Percentiles rank a stretch among this genome's conserved stretches.
Conservation (phyloP, 2,797 vertebrate genomes). For the Pseudochromis fuscus region DNA sequence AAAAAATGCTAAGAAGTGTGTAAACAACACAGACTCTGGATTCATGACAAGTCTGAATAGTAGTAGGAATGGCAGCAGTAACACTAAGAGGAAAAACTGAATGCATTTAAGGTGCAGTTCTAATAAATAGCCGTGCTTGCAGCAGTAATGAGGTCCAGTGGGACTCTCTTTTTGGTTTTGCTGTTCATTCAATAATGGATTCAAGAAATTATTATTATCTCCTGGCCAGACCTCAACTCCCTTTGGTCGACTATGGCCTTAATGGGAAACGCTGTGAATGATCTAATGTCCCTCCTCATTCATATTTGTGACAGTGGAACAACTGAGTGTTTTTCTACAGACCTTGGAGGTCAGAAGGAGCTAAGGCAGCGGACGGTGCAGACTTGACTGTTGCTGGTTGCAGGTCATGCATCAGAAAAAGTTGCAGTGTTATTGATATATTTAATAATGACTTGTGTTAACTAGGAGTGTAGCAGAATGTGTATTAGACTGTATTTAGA, state of each 20-base stretch:
- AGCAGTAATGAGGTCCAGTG: slow-evolving; percentile 52
- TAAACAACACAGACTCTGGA: slow-evolving; percentile 41
- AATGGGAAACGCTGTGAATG: slow-evolving; percentile 60
- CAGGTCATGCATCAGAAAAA: neutral
- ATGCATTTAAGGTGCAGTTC: slow-evolving; percentile 31
- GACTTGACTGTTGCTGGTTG: neutral
- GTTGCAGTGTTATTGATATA: neutral
- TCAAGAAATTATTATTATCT: slow-evolving; percentile 53
- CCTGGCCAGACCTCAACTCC: slow-evolving; percentile 40
- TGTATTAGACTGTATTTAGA: no score
- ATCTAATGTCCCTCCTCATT: slow-evolving; percentile 51
- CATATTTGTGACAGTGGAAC: slow-evolving; percentile 55
- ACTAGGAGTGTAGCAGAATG: no score
- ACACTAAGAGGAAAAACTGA: slow-evolving; percentile 29
- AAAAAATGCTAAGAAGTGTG: slow-evolving; percentile 52
- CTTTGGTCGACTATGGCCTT: slow-evolving; percentile 50
- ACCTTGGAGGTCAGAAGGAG: slow-evolving; percentile 38
- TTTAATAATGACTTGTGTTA: no score
- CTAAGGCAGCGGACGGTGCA: slow-evolving; percentile 28
- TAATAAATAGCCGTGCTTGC: slow-evolving; percentile 21
- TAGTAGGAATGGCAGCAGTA: slow-evolving; percentile 28
- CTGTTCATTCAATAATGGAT: slow-evolving; percentile 45
- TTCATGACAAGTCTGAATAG: slow-evolving; percentile 25
- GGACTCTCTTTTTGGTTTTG: slow-evolving; percentile 38
- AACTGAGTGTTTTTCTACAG: slow-evolving; percentile 48